Percentiles rank a stretch among this genome's conserved stretches.
Conservation (phyloP, 2,797 vertebrate species). For the Hippocampus kuda region DNA sequence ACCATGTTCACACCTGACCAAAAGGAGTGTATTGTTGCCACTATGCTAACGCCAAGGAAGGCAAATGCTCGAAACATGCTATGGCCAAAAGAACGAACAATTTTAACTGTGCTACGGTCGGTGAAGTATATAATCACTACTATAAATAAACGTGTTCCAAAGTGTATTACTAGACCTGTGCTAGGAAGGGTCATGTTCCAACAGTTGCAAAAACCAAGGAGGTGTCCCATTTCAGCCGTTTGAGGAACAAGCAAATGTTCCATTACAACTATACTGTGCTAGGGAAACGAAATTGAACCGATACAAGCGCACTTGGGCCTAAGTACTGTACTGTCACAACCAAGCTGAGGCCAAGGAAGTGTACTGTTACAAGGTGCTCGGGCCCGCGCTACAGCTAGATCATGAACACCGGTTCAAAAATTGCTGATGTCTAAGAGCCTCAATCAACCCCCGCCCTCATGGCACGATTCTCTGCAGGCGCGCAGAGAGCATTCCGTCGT, state of each 20-base stretch:
- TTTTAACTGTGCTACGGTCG: background rate
- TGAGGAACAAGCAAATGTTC: background rate
- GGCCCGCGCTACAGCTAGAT: background rate
- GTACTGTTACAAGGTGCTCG: background rate
- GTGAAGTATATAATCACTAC: background rate
- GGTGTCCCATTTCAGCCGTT: background rate
- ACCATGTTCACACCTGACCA: background rate
- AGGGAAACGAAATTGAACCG: background rate
- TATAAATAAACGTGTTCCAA: no score
- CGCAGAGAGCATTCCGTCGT: slow-evolving; percentile 74
- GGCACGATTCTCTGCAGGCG: slow-evolving; percentile 51
- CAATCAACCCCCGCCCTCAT: background rate
- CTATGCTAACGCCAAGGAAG: background rate
- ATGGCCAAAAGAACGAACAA: no score
- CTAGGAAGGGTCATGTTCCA: background rate
- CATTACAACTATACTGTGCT: no score
- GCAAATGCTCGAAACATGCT: background rate
- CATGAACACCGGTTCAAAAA: background rate
- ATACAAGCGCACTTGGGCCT: background rate
- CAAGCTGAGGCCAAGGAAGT: background rate
- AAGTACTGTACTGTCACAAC: background rate
- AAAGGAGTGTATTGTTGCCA: background rate
- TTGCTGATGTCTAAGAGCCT: background rate
- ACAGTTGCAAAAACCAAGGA: background rate
- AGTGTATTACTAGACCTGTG: no score